Evolutionary conservation across 2,888 invertebrate species (phyloP).

Genomic region (Cheilosia variabilis): DNA sequence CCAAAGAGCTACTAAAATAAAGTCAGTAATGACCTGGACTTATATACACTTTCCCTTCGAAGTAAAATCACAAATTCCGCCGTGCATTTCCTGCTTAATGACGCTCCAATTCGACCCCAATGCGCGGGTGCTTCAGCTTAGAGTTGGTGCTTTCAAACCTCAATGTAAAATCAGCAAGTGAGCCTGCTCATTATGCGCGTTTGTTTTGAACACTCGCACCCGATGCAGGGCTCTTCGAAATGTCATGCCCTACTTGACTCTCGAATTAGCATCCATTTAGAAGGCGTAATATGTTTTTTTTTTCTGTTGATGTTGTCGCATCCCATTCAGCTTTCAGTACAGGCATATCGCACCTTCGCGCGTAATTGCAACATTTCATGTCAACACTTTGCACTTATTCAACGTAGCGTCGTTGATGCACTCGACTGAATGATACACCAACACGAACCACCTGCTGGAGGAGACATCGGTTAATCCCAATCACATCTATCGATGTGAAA

Average conservation of each 20-base stretch:
- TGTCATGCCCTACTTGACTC: conserved; percentile 61
- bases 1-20: too few relatives aligned
- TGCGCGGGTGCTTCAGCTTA: not conserved
- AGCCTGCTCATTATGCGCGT: conserved; percentile 21
- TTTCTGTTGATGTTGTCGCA: conserved; percentile 1
- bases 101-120: too few relatives aligned
- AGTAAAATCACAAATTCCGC: too few relatives aligned
- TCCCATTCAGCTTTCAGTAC: conserved; percentile 1
- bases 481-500: conserved; percentile 71
- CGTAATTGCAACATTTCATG: conserved; percentile 71
- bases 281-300: conserved; percentile 3
- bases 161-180: conserved; percentile 32
- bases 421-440: conserved; percentile 6
- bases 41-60: too few relatives aligned
- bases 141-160: not conserved
- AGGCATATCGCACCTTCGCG: conserved; percentile 55
- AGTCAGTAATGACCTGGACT: too few relatives aligned
- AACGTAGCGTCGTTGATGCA: not conserved
- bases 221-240: conserved; percentile 29
- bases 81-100: too few relatives aligned
- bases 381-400: conserved; percentile 47
- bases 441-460: conserved; percentile 53
- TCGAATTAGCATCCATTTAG: conserved; percentile 67
- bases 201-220: conserved; percentile 29
- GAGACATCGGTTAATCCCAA: conserved; percentile 54